A percentile compares a stretch with the other conserved stretches of the same genome.
phyloP scores from a whole-genome alignment of 2,797 vertebrate species.

The Eospalax fontanierii region DNA sequence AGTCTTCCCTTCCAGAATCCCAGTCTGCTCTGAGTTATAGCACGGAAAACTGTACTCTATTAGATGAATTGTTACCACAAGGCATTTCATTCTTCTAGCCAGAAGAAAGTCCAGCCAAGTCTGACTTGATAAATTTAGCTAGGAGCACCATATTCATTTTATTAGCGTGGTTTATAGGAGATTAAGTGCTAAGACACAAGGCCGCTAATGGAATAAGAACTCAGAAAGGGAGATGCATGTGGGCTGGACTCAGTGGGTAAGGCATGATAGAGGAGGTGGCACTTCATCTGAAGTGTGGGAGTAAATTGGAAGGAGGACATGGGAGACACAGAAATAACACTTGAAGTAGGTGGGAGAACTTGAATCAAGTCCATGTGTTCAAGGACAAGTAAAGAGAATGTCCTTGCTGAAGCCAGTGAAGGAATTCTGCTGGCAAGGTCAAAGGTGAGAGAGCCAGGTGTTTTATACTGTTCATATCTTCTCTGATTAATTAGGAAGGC shows the following conservation, averaged over 20 bases:
- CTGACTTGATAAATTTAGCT: conserved; percentile 75
- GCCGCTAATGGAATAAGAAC: conserved; percentile 58
- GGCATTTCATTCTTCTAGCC: conserved; percentile 64
- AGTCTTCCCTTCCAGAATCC: neutral
- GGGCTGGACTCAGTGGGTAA: neutral
- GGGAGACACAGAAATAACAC: conserved; percentile 14
- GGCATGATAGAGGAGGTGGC: conserved; percentile 11
- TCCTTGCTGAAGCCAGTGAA: neutral
- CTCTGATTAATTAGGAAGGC: neutral
- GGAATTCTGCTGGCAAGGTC: conserved; percentile 10
- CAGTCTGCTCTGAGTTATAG: conserved; percentile 50
- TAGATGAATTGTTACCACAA: conserved; percentile 67
- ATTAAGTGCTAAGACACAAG: conserved; percentile 72
- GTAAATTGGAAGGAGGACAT: conserved; percentile 1
- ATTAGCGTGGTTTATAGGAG: conserved; percentile 66
- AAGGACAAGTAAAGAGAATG: conserved; percentile 7
- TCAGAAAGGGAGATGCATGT: conserved; percentile 48
- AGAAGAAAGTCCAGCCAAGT: conserved; percentile 69
- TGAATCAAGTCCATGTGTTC: neutral
- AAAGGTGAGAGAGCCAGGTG: neutral
- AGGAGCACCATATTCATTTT: conserved; percentile 73
- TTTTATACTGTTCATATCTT: neutral
- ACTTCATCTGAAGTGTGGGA: conserved; percentile 19
- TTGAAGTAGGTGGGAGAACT: neutral
- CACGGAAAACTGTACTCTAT: conserved; percentile 29